Percentiles rank a stretch among this genome's conserved stretches.
Conservation (phyloP, 2,113 vertebrate species). For the Aviceda subcristata region DNA sequence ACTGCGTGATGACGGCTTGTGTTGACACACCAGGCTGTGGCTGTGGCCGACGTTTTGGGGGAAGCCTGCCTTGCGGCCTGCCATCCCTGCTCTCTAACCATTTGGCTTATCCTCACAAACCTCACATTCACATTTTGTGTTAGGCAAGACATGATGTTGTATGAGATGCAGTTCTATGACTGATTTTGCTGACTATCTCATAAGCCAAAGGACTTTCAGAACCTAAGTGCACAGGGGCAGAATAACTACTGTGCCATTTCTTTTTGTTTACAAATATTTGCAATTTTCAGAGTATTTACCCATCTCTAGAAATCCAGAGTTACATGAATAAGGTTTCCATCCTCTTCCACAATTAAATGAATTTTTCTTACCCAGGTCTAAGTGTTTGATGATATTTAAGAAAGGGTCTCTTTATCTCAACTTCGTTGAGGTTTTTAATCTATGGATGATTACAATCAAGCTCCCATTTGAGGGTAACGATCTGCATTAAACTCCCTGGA, state of each 20-base stretch:
- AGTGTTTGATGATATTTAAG: background rate
- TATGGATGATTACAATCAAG: background rate
- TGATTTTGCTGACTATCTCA: background rate
- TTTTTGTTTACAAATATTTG: background rate
- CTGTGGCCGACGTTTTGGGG: accelerated
- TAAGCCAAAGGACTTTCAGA: background rate
- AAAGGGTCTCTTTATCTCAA: background rate
- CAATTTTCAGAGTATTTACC: background rate
- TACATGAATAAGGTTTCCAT: background rate
- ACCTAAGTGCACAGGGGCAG: background rate
- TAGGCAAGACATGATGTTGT: background rate
- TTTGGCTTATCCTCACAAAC: background rate
- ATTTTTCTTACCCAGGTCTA: background rate
- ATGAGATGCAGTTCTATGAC: background rate
- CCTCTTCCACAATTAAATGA: background rate
- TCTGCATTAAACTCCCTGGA: background rate
- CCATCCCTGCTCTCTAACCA: background rate
- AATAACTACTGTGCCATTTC: background rate
- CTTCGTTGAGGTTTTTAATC: background rate
- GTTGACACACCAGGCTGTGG: background rate
- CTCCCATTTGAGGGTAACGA: background rate
- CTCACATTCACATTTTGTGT: background rate
- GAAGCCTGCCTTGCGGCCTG: background rate
- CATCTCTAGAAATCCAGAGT: background rate
- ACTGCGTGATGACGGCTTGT: background rate